Conservation (phyloP, 2,888 invertebrate species). For the Schizotus pectinicornis region DNA sequence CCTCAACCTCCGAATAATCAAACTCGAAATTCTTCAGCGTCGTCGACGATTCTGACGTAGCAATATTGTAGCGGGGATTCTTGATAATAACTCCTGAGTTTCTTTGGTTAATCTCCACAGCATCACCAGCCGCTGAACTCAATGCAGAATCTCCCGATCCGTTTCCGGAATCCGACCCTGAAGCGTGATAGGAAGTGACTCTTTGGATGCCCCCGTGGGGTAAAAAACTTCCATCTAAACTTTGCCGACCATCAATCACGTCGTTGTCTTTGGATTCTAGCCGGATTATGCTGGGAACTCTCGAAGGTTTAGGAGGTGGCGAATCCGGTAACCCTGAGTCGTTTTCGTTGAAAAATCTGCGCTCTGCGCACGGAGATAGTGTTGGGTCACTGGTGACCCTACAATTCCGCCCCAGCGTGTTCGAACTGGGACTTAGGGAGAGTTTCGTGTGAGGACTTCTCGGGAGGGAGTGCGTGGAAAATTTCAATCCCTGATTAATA, state of each 20-base stretch:
- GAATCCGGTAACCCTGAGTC: constrained; percentile 63
- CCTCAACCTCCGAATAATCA: constrained; percentile 71
- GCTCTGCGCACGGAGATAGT: constrained; percentile 65
- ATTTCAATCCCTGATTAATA: constrained; percentile 55
- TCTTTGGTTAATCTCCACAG: constrained; percentile 43
- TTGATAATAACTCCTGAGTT: constrained; percentile 69
- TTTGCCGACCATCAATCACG: constrained; percentile 42
- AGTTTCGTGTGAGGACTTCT: constrained; percentile 59
- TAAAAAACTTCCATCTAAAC: constrained; percentile 48
- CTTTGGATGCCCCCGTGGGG: constrained; percentile 58
- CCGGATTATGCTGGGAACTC: constrained; percentile 64
- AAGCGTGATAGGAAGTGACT: constrained; percentile 74
- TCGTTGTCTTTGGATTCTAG: constrained; percentile 55
- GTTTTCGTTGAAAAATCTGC: constrained; percentile 61
- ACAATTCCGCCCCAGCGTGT: constrained; percentile 57
- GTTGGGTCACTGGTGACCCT: constrained; percentile 68
- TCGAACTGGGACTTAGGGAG: constrained; percentile 61
- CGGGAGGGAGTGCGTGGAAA: constrained; percentile 66
- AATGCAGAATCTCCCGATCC: constrained; percentile 85
- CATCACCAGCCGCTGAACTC: constrained; percentile 70
- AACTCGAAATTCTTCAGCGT: constrained; percentile 72
- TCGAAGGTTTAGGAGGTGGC: constrained; percentile 68
- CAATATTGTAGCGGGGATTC: constrained; percentile 69
- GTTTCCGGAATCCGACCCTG: constrained; percentile 88
- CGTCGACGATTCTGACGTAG: constrained; percentile 67